A percentile compares a stretch with the other conserved stretches of the same genome.
Evolutionary conservation across 2,113 vertebrate genomes (phyloP).

Genomic region (Strigops habroptila): DNA sequence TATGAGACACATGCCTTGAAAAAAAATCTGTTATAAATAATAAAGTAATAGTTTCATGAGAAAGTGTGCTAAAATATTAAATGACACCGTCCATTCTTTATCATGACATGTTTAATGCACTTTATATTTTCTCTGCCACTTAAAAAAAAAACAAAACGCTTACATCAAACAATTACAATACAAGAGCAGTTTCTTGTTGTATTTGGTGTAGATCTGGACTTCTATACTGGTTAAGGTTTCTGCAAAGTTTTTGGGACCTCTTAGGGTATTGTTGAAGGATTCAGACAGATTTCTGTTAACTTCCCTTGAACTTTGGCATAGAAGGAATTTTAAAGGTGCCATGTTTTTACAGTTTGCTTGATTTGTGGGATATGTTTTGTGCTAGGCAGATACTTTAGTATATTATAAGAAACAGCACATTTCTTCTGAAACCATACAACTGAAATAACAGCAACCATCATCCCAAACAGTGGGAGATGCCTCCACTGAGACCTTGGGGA

Average conservation of each 20-base stretch:
- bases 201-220: neutral
- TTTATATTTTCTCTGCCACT: neutral
- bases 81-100: constrained; percentile 17
- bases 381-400: neutral
- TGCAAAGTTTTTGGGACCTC: neutral
- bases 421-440: neutral
- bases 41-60: constrained; percentile 13
- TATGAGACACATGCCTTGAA: constrained; percentile 19
- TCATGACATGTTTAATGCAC: constrained; percentile 24
- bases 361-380: neutral
- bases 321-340: neutral
- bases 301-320: neutral
- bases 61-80: constrained; percentile 52
- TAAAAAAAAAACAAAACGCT: neutral
- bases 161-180: neutral
- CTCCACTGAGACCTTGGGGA: rapidly evolving
- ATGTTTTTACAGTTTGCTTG: neutral
- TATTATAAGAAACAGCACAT: neutral
- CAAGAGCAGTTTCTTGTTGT: neutral
- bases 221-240: neutral
- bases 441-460: neutral
- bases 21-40: constrained; percentile 45
- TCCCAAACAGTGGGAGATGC: neutral
- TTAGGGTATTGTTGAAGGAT: neutral
- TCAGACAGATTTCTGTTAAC: neutral